Conservation (phyloP, 2,113 vertebrate species). For the Amazona vittata region DNA sequence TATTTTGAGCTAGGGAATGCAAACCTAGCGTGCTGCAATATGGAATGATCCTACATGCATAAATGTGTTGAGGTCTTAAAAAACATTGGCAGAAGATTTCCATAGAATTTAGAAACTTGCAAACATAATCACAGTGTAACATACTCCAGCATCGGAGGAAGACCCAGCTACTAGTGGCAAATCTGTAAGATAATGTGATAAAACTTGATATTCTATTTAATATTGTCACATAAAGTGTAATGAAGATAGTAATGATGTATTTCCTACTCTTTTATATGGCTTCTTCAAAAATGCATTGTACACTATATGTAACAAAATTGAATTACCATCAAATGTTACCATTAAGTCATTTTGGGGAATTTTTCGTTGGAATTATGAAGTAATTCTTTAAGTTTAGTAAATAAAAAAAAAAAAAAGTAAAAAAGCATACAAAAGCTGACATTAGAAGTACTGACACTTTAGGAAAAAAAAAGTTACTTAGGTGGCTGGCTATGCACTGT, state of each 20-base stretch:
- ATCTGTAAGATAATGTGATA: not conserved
- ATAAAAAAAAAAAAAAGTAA: not conserved
- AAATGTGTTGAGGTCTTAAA: not conserved
- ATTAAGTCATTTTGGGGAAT: not conserved
- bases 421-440: not conserved
- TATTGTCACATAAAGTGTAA: rapidly evolving
- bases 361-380: not conserved
- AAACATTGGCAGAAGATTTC: not conserved
- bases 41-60: not conserved
- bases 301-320: not conserved
- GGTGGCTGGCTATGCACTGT: not conserved
- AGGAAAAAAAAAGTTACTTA: rapidly evolving
- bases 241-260: not conserved
- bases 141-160: not conserved
- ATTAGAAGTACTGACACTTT: not conserved
- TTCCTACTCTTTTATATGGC: not conserved
- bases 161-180: not conserved
- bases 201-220: not conserved
- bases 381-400: not conserved
- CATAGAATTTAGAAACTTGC: not conserved
- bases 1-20: not conserved
- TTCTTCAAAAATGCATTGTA: not conserved
- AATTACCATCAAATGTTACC: not conserved
- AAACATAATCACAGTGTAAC: not conserved
- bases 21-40: not conserved